Evolutionary conservation across 2,113 vertebrate genomes (phyloP), one percentile per base, ranked within the genome.

Genomic region (Loxodonta africana): DNA sequence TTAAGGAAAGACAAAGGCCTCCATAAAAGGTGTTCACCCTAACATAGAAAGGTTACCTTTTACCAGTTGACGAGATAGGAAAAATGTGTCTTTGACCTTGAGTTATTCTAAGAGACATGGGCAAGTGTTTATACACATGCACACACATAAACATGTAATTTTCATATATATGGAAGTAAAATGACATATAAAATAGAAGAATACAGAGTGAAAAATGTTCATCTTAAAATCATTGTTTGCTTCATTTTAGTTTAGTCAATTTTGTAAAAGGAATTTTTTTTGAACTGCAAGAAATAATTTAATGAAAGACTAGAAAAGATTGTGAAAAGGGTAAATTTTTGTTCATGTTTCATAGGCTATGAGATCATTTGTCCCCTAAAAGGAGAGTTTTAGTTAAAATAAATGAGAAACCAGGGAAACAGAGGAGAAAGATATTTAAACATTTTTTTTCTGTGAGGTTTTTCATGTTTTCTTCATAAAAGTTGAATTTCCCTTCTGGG

Each of bases 351-450:
- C 0, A 6, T 88, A 97, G 86, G 20, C n/a, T 91, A 95, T 53
- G 90, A 98, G 91, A 26, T 92, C 26, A 25, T 95, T 98, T 98
- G 41, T 97, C 83, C 46, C 81, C 74, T 87, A 87, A 97, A 84
- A 95, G 94, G 69, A 97, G 85, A 81, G 91, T 94, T 98, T 94
- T 96, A 98, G 98, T 98, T 97, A 97, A 98, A 98, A 98, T 78
- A 98, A 96, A 98, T 96, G 95, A 95, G 96, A 98, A 96, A 94
- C 76, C 37, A 95, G 88, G 90, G 73, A 98, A 97, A 77, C n/a
- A 7, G 15, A 69, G 44, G 90, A 95, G 96, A 97, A 90, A 96
- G 88, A 92, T 92, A 95, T 97, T 95, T 97, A 76, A 91, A 95
- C 63, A 86, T 98, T 98, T 97, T 98, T 98, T 97, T 98, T 62